Evolutionary conservation across 1,140 invertebrate genomes (phyloP), one percentile per base, ranked within the genome.

Genomic region (Sogatella furcifera): DNA sequence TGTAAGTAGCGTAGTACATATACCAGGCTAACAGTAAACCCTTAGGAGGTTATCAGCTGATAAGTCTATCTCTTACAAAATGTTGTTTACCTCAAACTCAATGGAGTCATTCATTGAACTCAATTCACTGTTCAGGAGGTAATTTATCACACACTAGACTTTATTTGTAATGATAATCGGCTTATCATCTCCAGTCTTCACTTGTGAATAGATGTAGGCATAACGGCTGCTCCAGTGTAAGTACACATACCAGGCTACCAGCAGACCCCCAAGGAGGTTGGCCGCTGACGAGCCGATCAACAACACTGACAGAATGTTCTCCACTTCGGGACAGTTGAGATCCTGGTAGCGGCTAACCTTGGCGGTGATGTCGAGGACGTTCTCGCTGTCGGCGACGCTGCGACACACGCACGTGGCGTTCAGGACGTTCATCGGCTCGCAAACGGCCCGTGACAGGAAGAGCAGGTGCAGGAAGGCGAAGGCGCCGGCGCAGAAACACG

Each of bases 321-420:
- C 22, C 9, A 78, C 77, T 46, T 78, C 76, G 2, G 70, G 70
- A 67, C 78, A 80, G 54, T 72, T 76, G 34, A 80, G 70, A 46
- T 78, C 76, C 14, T 71, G 62, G 61, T 79, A 79, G 43, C 65
- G 66, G 14, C 72, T 63, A 5, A 68, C 62, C n/a, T 63, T 55
- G 14, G 34, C 21, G 19, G 41, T 44, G 44, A 22, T 31, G 17
- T 55, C 54, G 4, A 38, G 31, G 1, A 55, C 31, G 28, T 55
- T 31, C 10, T 55, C 28, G n/a, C 13, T n/a, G 52, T 62, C 38
- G 6, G 44, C 14, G 19, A 11, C 55, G 34, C 38, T 53, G 38
- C 56, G 69, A 59, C 74, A 77, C 15, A 70, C 64, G 62, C 74
- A 77, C 8, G 69, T 71, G 31, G 72, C 67, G 55, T 72, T 73